Evolutionary conservation across 2,888 invertebrate species (phyloP).

Genomic region (Apamea epomidion): DNA sequence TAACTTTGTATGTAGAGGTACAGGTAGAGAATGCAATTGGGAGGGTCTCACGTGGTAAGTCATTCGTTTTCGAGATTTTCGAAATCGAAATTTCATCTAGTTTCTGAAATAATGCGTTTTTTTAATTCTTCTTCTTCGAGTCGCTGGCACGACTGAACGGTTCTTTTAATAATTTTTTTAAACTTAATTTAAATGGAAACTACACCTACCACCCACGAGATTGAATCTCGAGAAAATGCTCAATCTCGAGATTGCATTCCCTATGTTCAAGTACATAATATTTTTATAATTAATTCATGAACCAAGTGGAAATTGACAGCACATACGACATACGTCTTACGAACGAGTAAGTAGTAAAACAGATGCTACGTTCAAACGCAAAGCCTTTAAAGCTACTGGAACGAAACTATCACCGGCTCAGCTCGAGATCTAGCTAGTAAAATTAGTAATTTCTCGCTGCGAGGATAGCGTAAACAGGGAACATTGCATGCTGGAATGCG

Average conservation of each 20-base stretch:
- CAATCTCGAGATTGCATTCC: background rate
- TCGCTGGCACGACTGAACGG: too few species aligned
- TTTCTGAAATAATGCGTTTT: background rate
- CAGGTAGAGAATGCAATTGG: background rate
- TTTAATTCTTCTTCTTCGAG: background rate
- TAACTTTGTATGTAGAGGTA: background rate
- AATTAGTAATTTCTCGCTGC: slow-evolving; percentile 44
- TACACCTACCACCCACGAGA: background rate
- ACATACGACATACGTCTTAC: background rate
- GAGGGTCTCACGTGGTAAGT: background rate
- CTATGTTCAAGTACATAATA: background rate
- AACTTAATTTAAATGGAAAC: background rate
- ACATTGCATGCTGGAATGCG: background rate
- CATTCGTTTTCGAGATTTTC: too few species aligned
- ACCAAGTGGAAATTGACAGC: background rate
- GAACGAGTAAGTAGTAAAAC: slow-evolving; percentile 10
- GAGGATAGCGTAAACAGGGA: slow-evolving; percentile 15
- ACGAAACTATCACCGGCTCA: slow-evolving; percentile 38
- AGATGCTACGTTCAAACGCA: slow-evolving; percentile 22
- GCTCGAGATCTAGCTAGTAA: slow-evolving; percentile 23
- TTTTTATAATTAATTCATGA: background rate
- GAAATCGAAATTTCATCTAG: background rate
- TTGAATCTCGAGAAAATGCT: background rate
- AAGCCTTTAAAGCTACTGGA: slow-evolving; percentile 34
- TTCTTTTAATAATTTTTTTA: too few species aligned